Percentiles rank a stretch among this genome's conserved stretches.
Evolutionary conservation across 2,888 invertebrate species (phyloP).

Genomic region (Leucophenga montana): DNA sequence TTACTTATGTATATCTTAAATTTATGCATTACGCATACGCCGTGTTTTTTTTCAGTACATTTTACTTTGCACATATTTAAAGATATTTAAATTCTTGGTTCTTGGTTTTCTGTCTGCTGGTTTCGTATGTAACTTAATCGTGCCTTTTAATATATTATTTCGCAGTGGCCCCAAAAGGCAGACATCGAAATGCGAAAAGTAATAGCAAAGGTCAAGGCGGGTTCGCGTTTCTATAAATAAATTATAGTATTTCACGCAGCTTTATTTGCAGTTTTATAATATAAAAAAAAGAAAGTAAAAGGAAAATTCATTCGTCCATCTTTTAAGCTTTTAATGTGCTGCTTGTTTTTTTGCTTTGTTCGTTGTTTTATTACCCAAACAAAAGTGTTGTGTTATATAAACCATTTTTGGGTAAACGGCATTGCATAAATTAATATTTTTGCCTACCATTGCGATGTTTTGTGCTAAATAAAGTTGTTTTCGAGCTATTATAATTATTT

Average conservation of each 20-base stretch:
- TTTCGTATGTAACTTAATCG: background rate
- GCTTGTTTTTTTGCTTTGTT: background rate
- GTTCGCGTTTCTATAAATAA: slow-evolving; percentile 11
- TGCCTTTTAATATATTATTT: background rate
- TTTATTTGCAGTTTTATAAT: slow-evolving; percentile 2
- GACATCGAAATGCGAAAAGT: background rate
- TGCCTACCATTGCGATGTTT: too few relatives aligned
- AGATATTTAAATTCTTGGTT: background rate
- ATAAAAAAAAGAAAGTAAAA: too few relatives aligned
- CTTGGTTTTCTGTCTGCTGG: background rate
- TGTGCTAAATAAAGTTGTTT: too few relatives aligned
- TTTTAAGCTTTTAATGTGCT: slow-evolving; percentile 7
- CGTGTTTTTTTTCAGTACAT: background rate
- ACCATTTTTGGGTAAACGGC: background rate
- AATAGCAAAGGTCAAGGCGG: slow-evolving; percentile 4
- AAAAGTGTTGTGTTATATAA: slow-evolving; percentile 8
- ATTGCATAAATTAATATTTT: too few relatives aligned
- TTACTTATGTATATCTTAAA: background rate
- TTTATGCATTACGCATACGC: slow-evolving; percentile 7
- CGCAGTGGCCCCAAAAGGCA: background rate
- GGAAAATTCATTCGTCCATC: background rate
- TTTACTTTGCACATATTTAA: slow-evolving; percentile 1
- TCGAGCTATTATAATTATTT: too few relatives aligned
- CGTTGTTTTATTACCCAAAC: background rate
- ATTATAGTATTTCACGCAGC: slow-evolving; percentile 10